A percentile compares a stretch with the other conserved stretches of the same genome.
Evolutionary conservation across 1,140 invertebrate species (phyloP).

Genomic region (Drosophila pseudoananassae): DNA sequence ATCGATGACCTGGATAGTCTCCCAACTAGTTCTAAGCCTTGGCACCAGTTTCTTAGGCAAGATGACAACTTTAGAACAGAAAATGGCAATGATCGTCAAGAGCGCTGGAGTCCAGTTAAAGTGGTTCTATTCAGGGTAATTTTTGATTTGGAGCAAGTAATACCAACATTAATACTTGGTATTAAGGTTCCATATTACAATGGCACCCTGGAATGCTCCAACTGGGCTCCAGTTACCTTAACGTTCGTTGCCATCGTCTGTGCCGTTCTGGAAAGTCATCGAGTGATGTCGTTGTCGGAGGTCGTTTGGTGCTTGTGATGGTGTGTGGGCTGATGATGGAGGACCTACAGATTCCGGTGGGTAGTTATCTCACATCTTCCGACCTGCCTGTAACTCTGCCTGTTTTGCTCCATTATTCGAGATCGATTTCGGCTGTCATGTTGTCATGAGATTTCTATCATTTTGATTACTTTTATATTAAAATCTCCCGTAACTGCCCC

Average conservation of each 20-base stretch:
- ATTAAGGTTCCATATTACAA: too few species aligned
- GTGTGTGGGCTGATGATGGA: conserved; percentile 77
- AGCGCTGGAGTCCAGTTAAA: conserved; percentile 3
- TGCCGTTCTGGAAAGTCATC: conserved; percentile 89
- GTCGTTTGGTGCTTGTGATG: not conserved
- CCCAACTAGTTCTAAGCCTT: too few species aligned
- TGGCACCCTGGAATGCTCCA: conserved; percentile 89
- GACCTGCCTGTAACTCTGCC: too few species aligned
- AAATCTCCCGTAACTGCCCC: conserved; percentile 22
- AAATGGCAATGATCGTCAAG: conserved; percentile 1
- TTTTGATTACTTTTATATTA: conserved; percentile 18
- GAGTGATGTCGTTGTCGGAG: conserved; percentile 89
- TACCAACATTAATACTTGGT: too few species aligned
- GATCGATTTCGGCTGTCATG: not conserved
- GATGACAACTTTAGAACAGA: not conserved
- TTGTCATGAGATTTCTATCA: conserved; percentile 34
- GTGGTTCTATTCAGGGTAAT: not conserved
- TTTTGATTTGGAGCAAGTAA: not conserved
- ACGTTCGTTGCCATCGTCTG: conserved; percentile 87
- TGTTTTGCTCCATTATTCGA: not conserved
- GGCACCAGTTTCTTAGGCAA: not conserved
- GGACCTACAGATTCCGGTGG: conserved; percentile 87
- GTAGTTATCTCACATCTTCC: not conserved
- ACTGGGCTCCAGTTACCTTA: conserved; percentile 93
- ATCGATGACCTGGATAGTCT: too few species aligned